Evolutionary conservation across 2,113 vertebrate genomes (phyloP).

Genomic region (Myodes glareolus): DNA sequence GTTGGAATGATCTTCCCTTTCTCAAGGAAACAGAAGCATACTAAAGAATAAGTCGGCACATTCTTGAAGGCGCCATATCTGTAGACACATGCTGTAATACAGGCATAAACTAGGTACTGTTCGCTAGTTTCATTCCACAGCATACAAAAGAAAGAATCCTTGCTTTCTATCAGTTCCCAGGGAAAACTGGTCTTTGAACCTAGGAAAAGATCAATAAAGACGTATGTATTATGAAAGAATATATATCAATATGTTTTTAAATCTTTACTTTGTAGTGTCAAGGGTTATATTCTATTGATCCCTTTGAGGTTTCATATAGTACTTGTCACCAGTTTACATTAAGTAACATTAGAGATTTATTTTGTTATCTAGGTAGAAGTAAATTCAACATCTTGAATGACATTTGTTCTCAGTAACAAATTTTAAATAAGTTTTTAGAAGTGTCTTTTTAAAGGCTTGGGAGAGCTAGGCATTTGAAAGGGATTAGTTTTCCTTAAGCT

Average conservation of each 20-base stretch:
- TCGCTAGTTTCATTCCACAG: neutral
- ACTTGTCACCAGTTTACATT: neutral
- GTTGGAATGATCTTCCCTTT: neutral
- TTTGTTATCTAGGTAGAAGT: neutral
- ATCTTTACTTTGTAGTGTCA: neutral
- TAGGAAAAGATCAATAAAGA: neutral
- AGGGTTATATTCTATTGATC: neutral
- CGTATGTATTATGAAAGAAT: neutral
- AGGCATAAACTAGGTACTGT: neutral
- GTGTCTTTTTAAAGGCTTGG: neutral
- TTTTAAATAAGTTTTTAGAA: neutral
- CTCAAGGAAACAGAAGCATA: neutral
- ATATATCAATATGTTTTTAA: neutral
- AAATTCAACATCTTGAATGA: neutral
- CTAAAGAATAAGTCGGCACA: neutral
- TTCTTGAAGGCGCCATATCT: neutral
- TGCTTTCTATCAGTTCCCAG: neutral
- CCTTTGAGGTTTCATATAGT: neutral
- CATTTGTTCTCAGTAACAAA: neutral
- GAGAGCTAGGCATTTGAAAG: neutral
- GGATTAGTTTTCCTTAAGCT: neutral
- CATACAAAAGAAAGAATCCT: neutral
- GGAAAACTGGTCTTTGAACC: neutral
- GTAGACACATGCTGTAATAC: neutral
- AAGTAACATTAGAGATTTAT: neutral